A percentile compares a stretch with the other conserved stretches of the same genome.
phyloP scores from a whole-genome alignment of 2,888 invertebrate species.

The Chrysomela aeneicollis region DNA sequence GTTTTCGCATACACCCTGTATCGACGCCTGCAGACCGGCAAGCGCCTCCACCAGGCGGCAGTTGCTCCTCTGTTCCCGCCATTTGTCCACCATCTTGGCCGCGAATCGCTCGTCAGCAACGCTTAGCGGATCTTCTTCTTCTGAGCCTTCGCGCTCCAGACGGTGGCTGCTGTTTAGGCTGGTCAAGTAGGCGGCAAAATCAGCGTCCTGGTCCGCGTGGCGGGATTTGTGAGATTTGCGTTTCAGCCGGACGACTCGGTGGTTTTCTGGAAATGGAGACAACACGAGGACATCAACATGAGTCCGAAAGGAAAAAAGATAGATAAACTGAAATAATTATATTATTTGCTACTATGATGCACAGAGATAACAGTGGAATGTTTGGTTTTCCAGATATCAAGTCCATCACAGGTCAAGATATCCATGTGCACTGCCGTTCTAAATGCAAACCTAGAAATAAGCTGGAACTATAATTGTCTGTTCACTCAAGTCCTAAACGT shows the following conservation, averaged over 20 bases:
- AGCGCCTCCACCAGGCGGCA: constrained; percentile 60
- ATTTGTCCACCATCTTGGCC: constrained; percentile 52
- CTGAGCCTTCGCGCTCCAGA: constrained; percentile 27
- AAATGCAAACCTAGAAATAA: no score
- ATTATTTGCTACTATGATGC: no score
- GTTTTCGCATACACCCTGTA: constrained; percentile 68
- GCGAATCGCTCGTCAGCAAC: constrained; percentile 43
- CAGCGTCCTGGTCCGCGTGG: constrained; percentile 34
- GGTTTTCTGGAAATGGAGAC: constrained; percentile 53
- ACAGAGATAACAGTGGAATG: no score
- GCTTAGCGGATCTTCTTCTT: constrained; percentile 18
- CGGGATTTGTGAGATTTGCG: constrained; percentile 43
- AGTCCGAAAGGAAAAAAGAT: no score
- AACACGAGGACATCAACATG: no score
- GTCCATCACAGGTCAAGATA: no score
- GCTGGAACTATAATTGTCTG: no score
- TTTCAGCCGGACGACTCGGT: constrained; percentile 52
- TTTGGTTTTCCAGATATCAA: no score
- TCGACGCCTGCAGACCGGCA: constrained; percentile 63
- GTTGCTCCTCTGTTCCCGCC: constrained; percentile 51
- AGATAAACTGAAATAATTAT: no score
- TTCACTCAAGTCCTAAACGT: no score
- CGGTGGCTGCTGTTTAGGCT: constrained; percentile 51
- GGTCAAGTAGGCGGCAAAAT: constrained; percentile 50
- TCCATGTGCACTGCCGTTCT: no score